phyloP scores from a whole-genome alignment of 2,797 vertebrate species.

The Sorex maritimensis region DNA sequence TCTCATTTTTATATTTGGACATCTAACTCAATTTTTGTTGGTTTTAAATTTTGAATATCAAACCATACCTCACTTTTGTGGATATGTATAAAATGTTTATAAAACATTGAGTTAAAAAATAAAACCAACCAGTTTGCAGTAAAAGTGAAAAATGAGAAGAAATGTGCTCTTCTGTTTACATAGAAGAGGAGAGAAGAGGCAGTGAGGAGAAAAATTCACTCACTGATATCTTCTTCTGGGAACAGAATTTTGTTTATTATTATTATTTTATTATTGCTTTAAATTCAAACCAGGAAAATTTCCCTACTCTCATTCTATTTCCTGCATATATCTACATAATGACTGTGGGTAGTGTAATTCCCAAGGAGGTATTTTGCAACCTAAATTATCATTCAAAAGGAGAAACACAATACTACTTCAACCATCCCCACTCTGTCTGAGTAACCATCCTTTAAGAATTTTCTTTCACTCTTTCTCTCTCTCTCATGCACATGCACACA shows the following conservation, averaged over 20 bases:
- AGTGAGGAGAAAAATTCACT: background rate
- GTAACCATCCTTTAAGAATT: conserved; percentile 36
- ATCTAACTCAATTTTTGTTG: background rate
- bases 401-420: conserved; percentile 29
- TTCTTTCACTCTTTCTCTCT: too few relatives aligned
- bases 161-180: background rate
- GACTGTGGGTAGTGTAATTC: background rate
- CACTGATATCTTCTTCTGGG: background rate
- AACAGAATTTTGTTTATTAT: conserved; percentile 55
- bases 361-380: conserved; percentile 18
- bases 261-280: conserved; percentile 47
- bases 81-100: background rate
- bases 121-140: background rate
- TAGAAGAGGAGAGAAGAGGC: background rate
- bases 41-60: background rate
- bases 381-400: conserved; percentile 63
- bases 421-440: background rate
- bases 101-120: background rate
- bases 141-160: background rate
- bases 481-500: background rate
- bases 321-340: conserved; percentile 54
- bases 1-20: too few relatives aligned
- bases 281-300: conserved; percentile 63
- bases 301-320: background rate
- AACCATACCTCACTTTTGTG: too few relatives aligned